phyloP scores from a whole-genome alignment of 2,888 invertebrate species.

The Chouioia cunea region DNA sequence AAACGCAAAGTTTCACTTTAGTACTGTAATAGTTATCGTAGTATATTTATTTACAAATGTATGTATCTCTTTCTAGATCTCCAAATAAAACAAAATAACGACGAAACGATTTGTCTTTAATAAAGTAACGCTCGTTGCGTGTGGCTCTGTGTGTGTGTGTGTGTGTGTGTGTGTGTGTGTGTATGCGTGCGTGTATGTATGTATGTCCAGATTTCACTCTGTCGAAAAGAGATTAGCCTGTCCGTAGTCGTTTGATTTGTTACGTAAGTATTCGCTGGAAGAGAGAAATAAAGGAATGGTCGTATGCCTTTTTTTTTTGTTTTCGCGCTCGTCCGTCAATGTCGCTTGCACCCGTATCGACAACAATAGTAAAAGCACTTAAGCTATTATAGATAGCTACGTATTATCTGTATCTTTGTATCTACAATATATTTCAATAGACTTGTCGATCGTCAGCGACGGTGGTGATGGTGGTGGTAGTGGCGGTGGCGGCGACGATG shows the following conservation, averaged over 20 bases:
- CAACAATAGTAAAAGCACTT: slow-evolving; percentile 67
- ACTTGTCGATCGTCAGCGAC: slow-evolving; percentile 22
- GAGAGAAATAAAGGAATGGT: slow-evolving; percentile 19
- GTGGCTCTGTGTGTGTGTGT: slow-evolving; percentile 48
- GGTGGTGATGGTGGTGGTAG: too few relatives aligned
- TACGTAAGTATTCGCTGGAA: slow-evolving; percentile 15
- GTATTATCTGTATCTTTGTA: slow-evolving; percentile 53
- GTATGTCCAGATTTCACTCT: too few relatives aligned
- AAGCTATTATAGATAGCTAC: slow-evolving; percentile 65
- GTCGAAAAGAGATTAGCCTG: not conserved
- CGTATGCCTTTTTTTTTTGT: not conserved
- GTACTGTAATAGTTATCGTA: slow-evolving; percentile 31
- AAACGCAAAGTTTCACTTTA: slow-evolving; percentile 36
- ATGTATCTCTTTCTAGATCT: slow-evolving; percentile 3
- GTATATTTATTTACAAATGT: slow-evolving; percentile 43
- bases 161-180: not conserved
- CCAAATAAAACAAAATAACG: not conserved
- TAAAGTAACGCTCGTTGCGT: too few relatives aligned
- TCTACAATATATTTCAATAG: slow-evolving; percentile 61
- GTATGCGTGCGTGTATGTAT: not conserved
- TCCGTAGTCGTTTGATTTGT: not conserved
- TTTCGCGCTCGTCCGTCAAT: slow-evolving; percentile 3
- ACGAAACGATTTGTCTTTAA: too few relatives aligned
- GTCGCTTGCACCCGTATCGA: slow-evolving; percentile 57
- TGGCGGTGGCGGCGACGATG: too few relatives aligned